These are phyloP conservation scores for Eulemur albifrons DNA, from an alignment of 2,797 vertebrate genomes.

Conservation along the genomic window DNA sequence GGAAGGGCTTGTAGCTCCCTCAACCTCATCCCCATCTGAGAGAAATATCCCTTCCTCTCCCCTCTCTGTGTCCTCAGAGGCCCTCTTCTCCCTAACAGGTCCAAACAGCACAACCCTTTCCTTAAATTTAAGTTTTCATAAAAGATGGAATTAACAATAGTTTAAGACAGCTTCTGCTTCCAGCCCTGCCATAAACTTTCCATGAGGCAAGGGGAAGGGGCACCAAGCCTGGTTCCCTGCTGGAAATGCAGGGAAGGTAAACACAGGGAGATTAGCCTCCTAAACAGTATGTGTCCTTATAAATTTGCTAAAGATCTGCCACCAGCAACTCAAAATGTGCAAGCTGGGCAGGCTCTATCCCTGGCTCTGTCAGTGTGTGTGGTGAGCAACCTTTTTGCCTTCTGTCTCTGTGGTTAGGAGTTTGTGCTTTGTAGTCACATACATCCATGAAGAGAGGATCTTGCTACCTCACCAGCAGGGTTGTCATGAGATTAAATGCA, in stretches of 20 bases:
- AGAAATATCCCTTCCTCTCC: background rate
- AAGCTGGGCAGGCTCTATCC: background rate
- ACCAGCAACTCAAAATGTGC: background rate
- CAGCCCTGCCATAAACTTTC: background rate
- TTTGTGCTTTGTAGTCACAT: background rate
- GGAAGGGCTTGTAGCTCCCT: background rate
- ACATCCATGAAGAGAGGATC: background rate
- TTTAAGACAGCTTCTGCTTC: background rate
- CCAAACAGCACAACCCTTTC: background rate
- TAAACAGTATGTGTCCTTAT: background rate
- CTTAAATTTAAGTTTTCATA: background rate
- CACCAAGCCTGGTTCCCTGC: background rate
- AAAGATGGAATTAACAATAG: background rate
- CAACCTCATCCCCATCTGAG: background rate
- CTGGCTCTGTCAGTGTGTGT: background rate
- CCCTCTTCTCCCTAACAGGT: background rate
- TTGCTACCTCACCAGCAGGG: background rate
- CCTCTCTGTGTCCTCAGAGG: no score
- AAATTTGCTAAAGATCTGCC: background rate
- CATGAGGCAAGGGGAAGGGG: background rate
- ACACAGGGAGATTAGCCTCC: background rate
- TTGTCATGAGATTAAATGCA: background rate
- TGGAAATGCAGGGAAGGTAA: background rate
- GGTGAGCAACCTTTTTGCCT: background rate
- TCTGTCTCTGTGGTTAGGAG: background rate